These are phyloP conservation scores for Eidolon helvum DNA, from an alignment of 2,113 vertebrate genomes.

Conservation along the genomic window DNA sequence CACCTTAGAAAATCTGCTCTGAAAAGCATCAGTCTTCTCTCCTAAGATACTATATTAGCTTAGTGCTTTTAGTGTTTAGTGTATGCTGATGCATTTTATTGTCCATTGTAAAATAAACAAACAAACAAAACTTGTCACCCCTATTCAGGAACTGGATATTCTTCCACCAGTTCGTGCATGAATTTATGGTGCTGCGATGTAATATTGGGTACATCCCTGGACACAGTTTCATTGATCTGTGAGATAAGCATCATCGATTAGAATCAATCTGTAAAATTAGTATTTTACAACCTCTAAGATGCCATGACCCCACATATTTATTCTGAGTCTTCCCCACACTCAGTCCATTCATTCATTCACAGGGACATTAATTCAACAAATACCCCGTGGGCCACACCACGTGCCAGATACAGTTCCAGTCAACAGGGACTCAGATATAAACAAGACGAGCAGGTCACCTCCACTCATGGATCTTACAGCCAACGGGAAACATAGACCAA, in stretches of 20 bases:
- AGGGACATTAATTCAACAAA: neutral
- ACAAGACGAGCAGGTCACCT: too few relatives aligned
- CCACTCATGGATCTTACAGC: neutral
- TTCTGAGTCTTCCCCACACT: too few relatives aligned
- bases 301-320: neutral
- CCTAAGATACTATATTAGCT: neutral
- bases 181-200: neutral
- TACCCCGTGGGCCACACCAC: accelerated
- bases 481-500: neutral
- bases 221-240: neutral
- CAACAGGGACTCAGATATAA: neutral
- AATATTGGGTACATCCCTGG: accelerated
- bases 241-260: neutral
- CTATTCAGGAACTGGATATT: neutral
- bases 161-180: neutral
- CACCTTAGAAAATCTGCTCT: neutral
- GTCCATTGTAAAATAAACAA: neutral
- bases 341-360: neutral
- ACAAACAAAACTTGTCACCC: accelerated
- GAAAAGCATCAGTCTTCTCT: neutral
- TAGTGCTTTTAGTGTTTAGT: neutral
- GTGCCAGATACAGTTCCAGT: accelerated
- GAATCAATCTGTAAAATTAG: neutral
- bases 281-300: too few relatives aligned
- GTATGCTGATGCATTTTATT: accelerated